Base-by-base conservation (phyloP, 2,888 invertebrate genomes). In the Hololepta plana region DNA sequence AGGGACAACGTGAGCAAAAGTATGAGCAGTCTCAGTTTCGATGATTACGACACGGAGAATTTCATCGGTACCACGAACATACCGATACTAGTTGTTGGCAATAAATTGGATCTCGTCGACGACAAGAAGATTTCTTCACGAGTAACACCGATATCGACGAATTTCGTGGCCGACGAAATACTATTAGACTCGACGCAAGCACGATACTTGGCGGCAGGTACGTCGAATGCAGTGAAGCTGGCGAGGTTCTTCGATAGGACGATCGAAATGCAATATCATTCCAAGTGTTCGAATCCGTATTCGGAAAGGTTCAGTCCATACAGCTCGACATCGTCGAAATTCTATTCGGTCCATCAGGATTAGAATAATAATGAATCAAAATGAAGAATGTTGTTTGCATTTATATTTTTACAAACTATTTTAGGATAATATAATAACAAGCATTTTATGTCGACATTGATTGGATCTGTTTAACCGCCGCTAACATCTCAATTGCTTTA, bases 201-300 rank as follows among this genome's bases (percentile, higher is more conserved):
- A 1, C 74, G 84, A 36, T 82, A 84, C 36, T 56, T 95, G 32
- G 84, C 88, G n/a, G 85, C 95, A 4, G 95, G 93, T 2, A 82
- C 87, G 3, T 85, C 88, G 30, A 90, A 91, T 49, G 76, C 91
- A 5, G 90, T 96, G 0, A 91, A 91, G 54, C 55, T 96, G 14
- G 79, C 84, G 2, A 67, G 88, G 45, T 96, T 95, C 59, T 91
- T 91, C 52, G 95, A 96, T 56, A 84, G 84, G 57, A 73, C 76
- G 7, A 69, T 71, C 32, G n/a, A 17, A 7, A n/a, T 17, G 17
- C 17, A 17, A n/a, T 58, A 55, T 39, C 48, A 53, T 27, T 47
- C 44, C 21, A 43, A 45, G 33, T 46, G 47, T 13, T 31, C 35
- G 12, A 42, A 40, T 22, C 46, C 51, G 3, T 50, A 46, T 35